Percentiles rank a stretch among this genome's conserved stretches.
Evolutionary conservation across 2,113 vertebrate genomes (phyloP).

Genomic region (Okapia johnstoni): DNA sequence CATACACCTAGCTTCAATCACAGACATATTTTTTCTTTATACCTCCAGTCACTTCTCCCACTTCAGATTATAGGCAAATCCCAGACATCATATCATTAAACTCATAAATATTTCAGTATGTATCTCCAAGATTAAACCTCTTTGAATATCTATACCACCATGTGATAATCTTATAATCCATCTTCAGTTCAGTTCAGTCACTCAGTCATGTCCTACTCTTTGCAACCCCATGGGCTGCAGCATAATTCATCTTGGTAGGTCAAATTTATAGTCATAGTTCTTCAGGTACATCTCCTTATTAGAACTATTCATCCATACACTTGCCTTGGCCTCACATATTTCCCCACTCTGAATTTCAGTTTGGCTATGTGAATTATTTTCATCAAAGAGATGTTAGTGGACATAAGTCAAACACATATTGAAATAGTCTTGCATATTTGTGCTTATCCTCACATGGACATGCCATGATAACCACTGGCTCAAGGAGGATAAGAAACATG

Average conservation of each 20-base stretch:
- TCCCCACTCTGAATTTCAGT: not conserved
- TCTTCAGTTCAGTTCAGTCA: not conserved
- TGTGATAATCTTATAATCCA: not conserved
- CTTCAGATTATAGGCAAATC: not conserved
- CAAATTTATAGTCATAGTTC: not conserved
- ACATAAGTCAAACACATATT: not conserved
- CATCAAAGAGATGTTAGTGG: not conserved
- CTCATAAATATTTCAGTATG: not conserved
- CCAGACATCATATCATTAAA: not conserved
- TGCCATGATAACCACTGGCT: not conserved
- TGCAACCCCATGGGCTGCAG: not conserved
- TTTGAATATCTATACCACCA: not conserved
- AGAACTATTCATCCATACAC: not conserved
- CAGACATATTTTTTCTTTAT: not conserved
- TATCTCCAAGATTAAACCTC: not conserved
- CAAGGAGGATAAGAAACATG: not conserved
- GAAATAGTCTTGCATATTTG: not conserved
- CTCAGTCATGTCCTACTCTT: not conserved
- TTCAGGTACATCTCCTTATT: not conserved
- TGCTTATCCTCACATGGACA: not conserved
- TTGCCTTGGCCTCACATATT: not conserved
- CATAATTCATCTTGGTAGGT: not conserved
- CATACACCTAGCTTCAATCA: not conserved
- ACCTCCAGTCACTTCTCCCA: not conserved
- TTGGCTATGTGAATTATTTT: not conserved